Evolutionary conservation across 2,113 vertebrate species (phyloP).

Genomic region (Hiodon alosoides): DNA sequence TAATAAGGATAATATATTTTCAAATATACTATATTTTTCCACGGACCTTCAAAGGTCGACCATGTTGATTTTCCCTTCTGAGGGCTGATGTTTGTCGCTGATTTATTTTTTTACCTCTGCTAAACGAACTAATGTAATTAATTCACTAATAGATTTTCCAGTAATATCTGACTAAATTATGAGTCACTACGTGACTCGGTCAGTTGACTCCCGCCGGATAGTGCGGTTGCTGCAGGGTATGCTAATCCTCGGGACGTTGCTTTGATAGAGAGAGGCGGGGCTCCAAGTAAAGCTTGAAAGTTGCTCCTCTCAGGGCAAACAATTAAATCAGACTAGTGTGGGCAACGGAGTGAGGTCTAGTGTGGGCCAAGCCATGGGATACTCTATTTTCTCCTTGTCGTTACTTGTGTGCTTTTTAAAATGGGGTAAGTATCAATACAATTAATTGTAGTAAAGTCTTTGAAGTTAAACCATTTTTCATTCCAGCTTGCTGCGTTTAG

Average conservation of each 20-base stretch:
- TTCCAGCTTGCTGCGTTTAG: no score
- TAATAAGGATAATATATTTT: no score
- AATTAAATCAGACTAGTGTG: background rate
- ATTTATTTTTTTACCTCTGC: no score
- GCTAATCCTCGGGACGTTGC: conserved; percentile 49
- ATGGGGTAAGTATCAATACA: conserved; percentile 50
- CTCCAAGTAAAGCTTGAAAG: background rate
- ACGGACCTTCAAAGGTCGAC: no score
- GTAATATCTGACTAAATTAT: background rate
- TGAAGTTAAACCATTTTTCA: background rate
- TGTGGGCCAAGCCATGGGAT: conserved; percentile 72
- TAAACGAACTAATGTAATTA: no score
- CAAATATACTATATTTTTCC: no score
- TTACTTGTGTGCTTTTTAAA: conserved; percentile 38
- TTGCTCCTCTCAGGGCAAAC: background rate
- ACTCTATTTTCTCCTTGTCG: conserved; percentile 41
- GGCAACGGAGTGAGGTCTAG: background rate
- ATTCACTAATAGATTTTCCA: background rate
- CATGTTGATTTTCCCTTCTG: no score
- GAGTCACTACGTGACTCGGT: background rate
- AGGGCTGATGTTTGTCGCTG: no score
- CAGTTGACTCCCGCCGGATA: conserved; percentile 34
- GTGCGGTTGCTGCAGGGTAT: conserved; percentile 31
- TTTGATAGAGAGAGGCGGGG: conserved; percentile 33
- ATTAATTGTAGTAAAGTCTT: background rate